These are phyloP conservation scores for Lycaena phlaeas DNA, from an alignment of 2,888 invertebrate genomes.

Conservation along the genomic window DNA sequence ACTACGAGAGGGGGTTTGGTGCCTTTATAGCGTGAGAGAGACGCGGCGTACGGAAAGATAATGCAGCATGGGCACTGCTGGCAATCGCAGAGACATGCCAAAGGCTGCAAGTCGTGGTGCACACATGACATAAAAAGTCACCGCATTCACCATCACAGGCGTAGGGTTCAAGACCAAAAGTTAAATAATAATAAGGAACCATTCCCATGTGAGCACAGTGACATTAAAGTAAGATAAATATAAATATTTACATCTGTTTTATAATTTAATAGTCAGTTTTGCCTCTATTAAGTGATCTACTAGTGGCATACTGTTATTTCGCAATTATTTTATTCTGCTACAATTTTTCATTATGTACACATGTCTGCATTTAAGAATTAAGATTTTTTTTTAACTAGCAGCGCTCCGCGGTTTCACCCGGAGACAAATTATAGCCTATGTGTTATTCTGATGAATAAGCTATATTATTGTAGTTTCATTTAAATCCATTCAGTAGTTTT, in stretches of 20 bases:
- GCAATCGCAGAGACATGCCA: constrained; percentile 28
- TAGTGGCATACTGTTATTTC: too few relatives aligned
- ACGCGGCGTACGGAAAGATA: constrained; percentile 32
- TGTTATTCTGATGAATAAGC: too few relatives aligned
- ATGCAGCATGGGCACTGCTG: constrained; percentile 35
- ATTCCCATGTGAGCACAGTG: constrained; percentile 12
- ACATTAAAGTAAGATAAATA: not conserved
- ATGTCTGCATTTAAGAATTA: too few relatives aligned
- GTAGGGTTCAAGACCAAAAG: constrained; percentile 16
- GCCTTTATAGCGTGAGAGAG: constrained; percentile 77
- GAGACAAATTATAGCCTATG: too few relatives aligned
- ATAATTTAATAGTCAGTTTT: too few relatives aligned
- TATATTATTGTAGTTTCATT: too few relatives aligned
- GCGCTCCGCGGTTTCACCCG: too few relatives aligned
- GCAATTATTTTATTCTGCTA: too few relatives aligned
- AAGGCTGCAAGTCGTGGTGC: constrained; percentile 37
- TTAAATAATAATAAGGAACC: constrained; percentile 15
- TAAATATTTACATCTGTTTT: not conserved
- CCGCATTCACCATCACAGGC: constrained; percentile 19
- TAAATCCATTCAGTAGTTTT: too few relatives aligned
- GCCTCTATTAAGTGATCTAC: too few relatives aligned
- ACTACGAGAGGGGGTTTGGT: constrained; percentile 88
- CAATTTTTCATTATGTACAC: too few relatives aligned
- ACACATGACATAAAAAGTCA: constrained; percentile 30
- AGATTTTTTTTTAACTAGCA: too few relatives aligned